Evolutionary conservation across 53 echinoderm and acorn worm species (phyloP), one percentile per base, ranked within the genome.

Genomic region (Henricia sp.): DNA sequence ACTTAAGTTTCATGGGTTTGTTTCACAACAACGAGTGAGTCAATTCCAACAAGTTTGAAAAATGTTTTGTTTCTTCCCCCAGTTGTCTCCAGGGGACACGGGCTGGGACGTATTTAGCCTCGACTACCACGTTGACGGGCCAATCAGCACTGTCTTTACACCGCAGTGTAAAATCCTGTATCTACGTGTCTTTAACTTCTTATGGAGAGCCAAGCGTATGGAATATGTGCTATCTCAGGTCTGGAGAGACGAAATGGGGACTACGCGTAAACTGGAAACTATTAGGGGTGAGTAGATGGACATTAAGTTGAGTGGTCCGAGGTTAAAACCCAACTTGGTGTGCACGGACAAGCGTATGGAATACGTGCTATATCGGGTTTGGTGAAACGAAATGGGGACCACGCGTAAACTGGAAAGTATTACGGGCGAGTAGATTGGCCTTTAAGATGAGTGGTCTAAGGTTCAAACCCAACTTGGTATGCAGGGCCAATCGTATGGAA

Each of bases 41-140:
- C n/a, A n/a, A n/a, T n/a, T n/a, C n/a, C n/a, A n/a, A n/a, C n/a
- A n/a, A n/a, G n/a, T n/a, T n/a, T n/a, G n/a, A n/a, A n/a, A n/a
- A 19, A 1, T 24, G 23, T 6, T 59, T 57, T 67, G 53, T 44
- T 40, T 41, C 12, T 37, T 37, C 17, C 27, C 28, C 32, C 77
- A 96, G 96, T 66, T 97, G 12, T 97, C 97, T 6, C 97, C 90
- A 17, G 94, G 97, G 8, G 97, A 97, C 50, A 90, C 92, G 0
- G 97, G 97, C 29, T 97, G 97, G 97, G 97, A 97, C 63, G 97
- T 97, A 39, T 97, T 97, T 70, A 97, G 97, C 67, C 75, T 97
- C 20, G 97, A 97, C 77, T 97, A 97, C 85, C 97, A 97, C 56
- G 94, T 97, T 14, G 87, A 92, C 26, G 97, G 97, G 2, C 97